Conservation (phyloP, 2,113 vertebrate genomes). For the Phyllostomus hastatus region DNA sequence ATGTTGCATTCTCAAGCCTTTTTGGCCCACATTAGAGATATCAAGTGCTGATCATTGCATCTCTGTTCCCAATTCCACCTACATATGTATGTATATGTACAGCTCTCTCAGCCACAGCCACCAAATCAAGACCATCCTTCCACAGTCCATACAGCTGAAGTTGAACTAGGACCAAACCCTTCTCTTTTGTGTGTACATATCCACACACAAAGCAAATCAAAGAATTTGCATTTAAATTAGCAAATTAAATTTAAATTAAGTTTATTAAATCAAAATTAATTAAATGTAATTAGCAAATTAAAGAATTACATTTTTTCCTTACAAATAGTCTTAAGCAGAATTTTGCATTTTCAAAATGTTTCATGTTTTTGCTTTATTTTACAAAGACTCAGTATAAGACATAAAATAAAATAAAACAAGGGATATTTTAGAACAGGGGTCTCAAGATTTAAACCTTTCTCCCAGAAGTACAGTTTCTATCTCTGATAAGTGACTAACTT, state of each 20-base stretch:
- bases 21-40: background rate
- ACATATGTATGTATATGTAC: background rate
- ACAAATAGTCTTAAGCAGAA: background rate
- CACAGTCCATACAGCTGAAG: background rate
- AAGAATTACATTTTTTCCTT: background rate
- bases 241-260: too few relatives aligned
- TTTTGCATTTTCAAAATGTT: background rate
- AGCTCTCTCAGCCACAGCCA: background rate
- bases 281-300: background rate
- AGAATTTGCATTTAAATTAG: too few relatives aligned
- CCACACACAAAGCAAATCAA: too few relatives aligned
- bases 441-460: background rate
- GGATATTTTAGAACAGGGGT: background rate
- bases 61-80: background rate
- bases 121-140: background rate
- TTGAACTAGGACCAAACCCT: background rate
- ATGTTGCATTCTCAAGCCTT: background rate
- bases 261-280: too few relatives aligned
- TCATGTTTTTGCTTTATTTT: background rate
- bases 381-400: background rate
- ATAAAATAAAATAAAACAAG: background rate
- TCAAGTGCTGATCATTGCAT: background rate
- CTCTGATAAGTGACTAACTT: background rate
- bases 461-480: background rate
- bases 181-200: background rate